Base-by-base conservation (phyloP, 2,113 vertebrate species). In the Ammodytes dubius region DNA sequence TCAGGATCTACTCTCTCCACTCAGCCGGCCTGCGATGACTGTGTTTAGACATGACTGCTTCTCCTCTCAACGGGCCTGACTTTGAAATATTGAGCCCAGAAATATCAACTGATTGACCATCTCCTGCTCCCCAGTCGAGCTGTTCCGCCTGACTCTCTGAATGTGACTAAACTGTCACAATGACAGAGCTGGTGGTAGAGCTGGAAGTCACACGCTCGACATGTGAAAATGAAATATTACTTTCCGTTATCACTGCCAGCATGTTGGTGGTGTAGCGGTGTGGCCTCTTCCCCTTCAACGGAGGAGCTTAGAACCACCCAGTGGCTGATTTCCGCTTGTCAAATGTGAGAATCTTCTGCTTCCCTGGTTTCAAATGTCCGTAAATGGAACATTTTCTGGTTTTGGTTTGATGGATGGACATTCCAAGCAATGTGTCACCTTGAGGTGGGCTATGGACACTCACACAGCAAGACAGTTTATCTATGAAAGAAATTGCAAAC, bases 1-100 rank as follows among this genome's bases (percentile, higher is more conserved):
- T 91, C 89, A 89, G 77, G 9, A 47, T 90, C 77, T 86, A 66
- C 66, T 46, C 68, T 46, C 68, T 46, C 47, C 68, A 43, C 83
- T 77, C 77, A 64, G 75, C 83, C 74, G 13, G 58, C 54, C 73
- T 45, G 71, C 49, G 80, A 90, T 85, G 81, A 88, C 87, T 89
- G 78, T 85, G 87, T 92, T 85, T 84, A 46, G 72, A 89, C 77
- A 46, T 10, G 61, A 77, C 71, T 68, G 39, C 43, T 60, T 27
- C 52, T 81, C 69, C 82, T 50, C 58, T 75, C 45, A 7, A 47
- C 69, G 71, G 27, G 68, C 61, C 17, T 49, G 65, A 54, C 59
- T 69, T 57, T 81, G 71, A 91, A 89, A 87, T 76, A 90, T 76
- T 39, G 84, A 82, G 58, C 64, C 45, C 12, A 49, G 59, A 69